A percentile compares a stretch with the other conserved stretches of the same genome.
These are phyloP conservation scores for Zaprionus ornatus DNA, from an alignment of 1,140 invertebrate species.

Conservation along the genomic window DNA sequence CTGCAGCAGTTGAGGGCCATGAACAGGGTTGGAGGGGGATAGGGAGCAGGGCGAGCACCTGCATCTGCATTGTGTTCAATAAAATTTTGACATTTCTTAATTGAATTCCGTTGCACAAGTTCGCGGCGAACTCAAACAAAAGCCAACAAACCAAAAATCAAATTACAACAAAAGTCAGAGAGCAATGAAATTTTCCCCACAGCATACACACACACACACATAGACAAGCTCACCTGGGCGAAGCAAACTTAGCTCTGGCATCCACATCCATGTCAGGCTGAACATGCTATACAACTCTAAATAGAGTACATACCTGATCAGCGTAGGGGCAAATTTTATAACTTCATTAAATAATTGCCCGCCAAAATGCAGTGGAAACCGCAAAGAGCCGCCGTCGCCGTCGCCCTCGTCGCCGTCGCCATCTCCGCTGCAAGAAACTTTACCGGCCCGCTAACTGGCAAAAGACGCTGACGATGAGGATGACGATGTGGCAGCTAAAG, in stretches of 20 bases:
- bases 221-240: constrained; percentile 11
- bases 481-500: constrained; percentile 4
- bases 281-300: not conserved
- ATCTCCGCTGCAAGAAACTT: constrained; percentile 24
- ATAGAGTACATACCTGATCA: constrained; percentile 54
- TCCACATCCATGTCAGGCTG: constrained; percentile 17
- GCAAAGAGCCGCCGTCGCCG: constrained; percentile 42
- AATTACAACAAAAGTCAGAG: constrained; percentile 77
- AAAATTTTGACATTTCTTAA: constrained; percentile 82
- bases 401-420: constrained; percentile 2
- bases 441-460: constrained; percentile 53
- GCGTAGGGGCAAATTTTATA: constrained; percentile 69
- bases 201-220: constrained; percentile 31
- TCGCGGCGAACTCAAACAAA: constrained; percentile 76
- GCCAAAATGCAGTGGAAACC: constrained; percentile 58
- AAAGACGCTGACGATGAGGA: constrained; percentile 43
- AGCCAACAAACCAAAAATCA: constrained; percentile 81
- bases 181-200: constrained; percentile 68
- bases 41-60: constrained; percentile 26
- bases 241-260: constrained; percentile 35
- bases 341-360: constrained; percentile 82
- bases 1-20: constrained; percentile 7
- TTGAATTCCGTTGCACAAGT: constrained; percentile 76
- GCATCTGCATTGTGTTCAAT: constrained; percentile 76
- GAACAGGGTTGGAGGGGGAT: not conserved